A percentile compares a stretch with the other conserved stretches of the same genome.
Evolutionary conservation across 2,797 vertebrate genomes (phyloP).

Genomic region (Anguilla obscura): DNA sequence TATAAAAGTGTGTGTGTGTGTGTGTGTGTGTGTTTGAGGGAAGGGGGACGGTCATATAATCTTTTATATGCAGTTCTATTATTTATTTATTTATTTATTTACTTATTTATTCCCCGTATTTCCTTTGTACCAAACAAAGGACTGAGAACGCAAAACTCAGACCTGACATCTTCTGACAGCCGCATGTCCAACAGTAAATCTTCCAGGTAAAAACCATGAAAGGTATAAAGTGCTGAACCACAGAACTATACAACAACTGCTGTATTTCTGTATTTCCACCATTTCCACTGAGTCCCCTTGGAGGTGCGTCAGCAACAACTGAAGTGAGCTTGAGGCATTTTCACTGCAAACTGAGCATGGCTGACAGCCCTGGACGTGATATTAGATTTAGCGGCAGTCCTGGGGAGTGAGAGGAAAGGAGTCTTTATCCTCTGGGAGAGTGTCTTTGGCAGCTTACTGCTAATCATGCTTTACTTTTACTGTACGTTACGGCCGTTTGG

Average conservation of each 20-base stretch:
- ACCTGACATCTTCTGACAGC: background rate
- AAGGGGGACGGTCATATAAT: background rate
- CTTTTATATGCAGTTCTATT: background rate
- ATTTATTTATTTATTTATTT: background rate
- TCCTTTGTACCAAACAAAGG: background rate
- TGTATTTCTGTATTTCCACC: background rate
- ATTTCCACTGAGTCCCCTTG: background rate
- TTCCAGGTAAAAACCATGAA: background rate
- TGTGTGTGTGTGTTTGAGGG: background rate
- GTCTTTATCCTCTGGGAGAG: background rate
- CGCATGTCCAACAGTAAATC: background rate
- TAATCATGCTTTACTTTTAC: background rate
- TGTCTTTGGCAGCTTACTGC: background rate
- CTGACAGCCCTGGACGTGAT: background rate
- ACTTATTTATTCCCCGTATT: background rate
- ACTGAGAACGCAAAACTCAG: background rate
- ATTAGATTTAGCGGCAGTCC: background rate
- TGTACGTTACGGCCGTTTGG: background rate
- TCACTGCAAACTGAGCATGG: background rate
- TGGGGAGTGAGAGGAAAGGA: background rate
- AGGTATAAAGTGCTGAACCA: background rate
- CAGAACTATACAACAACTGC: background rate
- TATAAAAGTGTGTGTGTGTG: background rate
- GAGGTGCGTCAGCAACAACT: background rate
- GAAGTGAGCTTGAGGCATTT: background rate